phyloP scores from a whole-genome alignment of 2,113 vertebrate species.

The Bubo bubo region DNA sequence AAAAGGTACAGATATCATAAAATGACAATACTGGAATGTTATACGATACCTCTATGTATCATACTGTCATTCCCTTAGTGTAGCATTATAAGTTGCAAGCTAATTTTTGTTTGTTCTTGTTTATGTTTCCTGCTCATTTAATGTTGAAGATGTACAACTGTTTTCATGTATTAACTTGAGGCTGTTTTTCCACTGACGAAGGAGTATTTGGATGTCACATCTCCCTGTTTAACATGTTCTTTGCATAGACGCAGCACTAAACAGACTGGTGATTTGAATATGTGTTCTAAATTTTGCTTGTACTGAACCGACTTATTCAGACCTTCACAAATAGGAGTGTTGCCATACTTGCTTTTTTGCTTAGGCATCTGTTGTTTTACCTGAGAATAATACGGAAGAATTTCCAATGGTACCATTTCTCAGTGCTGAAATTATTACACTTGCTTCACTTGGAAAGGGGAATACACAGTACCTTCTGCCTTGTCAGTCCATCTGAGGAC shows the following conservation, averaged over 20 bases:
- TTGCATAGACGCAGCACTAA: neutral
- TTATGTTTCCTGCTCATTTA: neutral
- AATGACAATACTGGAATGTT: neutral
- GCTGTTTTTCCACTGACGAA: neutral
- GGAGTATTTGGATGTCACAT: neutral
- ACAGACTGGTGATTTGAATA: slow-evolving; percentile 23
- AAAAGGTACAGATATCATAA: neutral
- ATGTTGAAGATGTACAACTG: neutral
- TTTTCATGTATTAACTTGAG: neutral
- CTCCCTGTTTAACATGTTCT: neutral
- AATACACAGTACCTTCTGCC: neutral
- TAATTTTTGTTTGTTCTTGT: neutral
- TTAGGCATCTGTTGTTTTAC: slow-evolving; percentile 22
- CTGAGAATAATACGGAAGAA: neutral
- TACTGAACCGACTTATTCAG: neutral
- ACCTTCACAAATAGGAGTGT: neutral
- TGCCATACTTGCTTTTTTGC: neutral
- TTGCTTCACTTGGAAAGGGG: neutral
- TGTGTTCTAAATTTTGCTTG: neutral
- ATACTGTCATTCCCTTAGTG: neutral
- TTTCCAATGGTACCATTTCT: neutral
- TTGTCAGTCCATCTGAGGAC: neutral
- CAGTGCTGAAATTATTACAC: neutral
- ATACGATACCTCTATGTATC: neutral
- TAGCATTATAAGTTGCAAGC: neutral